Percentiles rank a stretch among this genome's conserved stretches.
These are phyloP conservation scores for Amphimallon solstitiale DNA, from an alignment of 2,888 invertebrate species.

Conservation along the genomic window DNA sequence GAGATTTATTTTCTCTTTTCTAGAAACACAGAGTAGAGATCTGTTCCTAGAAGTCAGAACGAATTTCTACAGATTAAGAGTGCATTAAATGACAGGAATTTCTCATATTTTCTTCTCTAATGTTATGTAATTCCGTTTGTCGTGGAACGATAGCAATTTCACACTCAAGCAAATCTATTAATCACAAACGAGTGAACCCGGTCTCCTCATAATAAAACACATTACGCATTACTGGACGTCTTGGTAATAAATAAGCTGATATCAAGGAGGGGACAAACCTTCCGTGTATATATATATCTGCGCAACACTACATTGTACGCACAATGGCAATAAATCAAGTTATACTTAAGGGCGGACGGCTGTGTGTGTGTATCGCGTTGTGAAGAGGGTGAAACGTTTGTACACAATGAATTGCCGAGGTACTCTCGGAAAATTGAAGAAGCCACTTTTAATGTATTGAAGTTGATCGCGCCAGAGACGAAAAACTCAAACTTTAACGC, in stretches of 20 bases:
- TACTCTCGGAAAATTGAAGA: conserved; percentile 14
- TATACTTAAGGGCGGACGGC: conserved; percentile 1
- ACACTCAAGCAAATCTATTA: conserved; percentile 22
- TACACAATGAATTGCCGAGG: too few relatives aligned
- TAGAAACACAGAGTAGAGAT: too few relatives aligned
- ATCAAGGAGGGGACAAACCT: conserved; percentile 16
- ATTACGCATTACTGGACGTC: background rate
- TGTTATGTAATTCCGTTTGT: too few relatives aligned
- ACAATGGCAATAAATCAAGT: conserved; percentile 15
- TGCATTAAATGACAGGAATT: too few relatives aligned
- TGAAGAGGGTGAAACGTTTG: conserved; percentile 8
- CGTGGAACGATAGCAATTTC: background rate
- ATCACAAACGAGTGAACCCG: conserved; percentile 6
- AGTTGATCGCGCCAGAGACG: background rate
- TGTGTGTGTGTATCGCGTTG: too few relatives aligned
- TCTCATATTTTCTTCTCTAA: too few relatives aligned
- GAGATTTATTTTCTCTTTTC: too few relatives aligned
- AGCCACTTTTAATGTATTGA: conserved; percentile 15
- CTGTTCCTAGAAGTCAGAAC: too few relatives aligned
- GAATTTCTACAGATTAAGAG: too few relatives aligned
- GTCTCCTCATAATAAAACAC: conserved; percentile 1
- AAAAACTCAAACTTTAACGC: conserved; percentile 7
- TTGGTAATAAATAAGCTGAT: conserved; percentile 12
- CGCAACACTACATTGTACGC: background rate
- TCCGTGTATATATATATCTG: conserved; percentile 12